phyloP scores from a whole-genome alignment of 2,113 vertebrate species.

The Sylvietta virens region DNA sequence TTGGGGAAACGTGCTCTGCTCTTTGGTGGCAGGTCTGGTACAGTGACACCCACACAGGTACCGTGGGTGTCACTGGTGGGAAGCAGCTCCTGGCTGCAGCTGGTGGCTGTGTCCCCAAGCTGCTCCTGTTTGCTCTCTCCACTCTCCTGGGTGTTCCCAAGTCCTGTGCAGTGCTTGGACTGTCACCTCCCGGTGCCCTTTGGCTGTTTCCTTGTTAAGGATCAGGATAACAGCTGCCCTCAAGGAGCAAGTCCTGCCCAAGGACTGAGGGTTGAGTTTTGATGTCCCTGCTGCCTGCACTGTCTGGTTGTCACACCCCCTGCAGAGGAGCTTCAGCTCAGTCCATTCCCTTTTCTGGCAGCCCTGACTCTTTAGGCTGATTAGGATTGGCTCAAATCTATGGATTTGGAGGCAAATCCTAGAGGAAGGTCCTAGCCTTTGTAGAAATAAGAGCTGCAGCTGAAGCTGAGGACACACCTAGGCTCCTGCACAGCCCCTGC shows the following conservation, averaged over 20 bases:
- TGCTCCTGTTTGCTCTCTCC: background rate
- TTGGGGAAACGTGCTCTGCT: background rate
- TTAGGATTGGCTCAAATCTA: background rate
- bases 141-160: background rate
- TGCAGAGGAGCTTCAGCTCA: background rate
- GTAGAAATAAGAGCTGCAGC: background rate
- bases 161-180: background rate
- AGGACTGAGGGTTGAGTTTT: background rate
- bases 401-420: background rate
- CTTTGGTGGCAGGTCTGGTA: background rate
- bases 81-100: background rate
- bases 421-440: background rate
- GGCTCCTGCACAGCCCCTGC: background rate
- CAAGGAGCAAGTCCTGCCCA: background rate
- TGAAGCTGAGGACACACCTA: background rate
- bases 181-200: background rate
- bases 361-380: background rate
- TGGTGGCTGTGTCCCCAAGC: background rate
- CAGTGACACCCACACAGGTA: no score
- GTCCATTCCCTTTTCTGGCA: background rate
- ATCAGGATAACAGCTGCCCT: fast-evolving
- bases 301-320: fast-evolving
- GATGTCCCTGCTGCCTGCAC: background rate
- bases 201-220: background rate
- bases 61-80: background rate